A percentile compares a stretch with the other conserved stretches of the same genome.
phyloP scores from a whole-genome alignment of 2,888 invertebrate species.

The Clitarchus hookeri region DNA sequence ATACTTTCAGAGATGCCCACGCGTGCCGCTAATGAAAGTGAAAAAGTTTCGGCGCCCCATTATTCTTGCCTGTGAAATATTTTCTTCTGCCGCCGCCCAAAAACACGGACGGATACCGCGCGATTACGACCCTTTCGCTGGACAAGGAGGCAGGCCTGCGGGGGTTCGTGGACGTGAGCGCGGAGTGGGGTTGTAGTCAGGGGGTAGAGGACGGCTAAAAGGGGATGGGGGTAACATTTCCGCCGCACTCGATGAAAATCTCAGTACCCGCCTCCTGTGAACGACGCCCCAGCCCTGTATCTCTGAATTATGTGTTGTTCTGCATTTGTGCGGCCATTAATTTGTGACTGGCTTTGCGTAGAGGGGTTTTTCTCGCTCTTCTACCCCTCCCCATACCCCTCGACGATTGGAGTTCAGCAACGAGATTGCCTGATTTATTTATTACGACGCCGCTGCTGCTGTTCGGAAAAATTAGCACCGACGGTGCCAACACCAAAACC shows the following conservation, averaged over 20 bases:
- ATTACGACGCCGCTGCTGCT: conserved; percentile 27
- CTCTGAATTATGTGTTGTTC: conserved; percentile 32
- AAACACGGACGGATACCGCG: background rate
- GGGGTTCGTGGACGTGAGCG: background rate
- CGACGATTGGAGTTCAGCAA: background rate
- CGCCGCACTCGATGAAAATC: background rate
- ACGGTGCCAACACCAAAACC: conserved; percentile 29
- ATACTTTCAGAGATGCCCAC: background rate
- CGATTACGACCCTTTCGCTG: background rate
- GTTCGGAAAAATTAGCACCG: conserved; percentile 32
- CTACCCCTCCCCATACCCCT: background rate
- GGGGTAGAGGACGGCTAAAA: background rate
- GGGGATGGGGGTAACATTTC: background rate
- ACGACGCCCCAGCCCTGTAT: background rate
- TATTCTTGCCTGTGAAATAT: background rate
- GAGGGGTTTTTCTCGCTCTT: background rate
- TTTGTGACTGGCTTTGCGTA: conserved; percentile 33
- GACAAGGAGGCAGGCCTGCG: background rate
- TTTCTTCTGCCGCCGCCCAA: background rate
- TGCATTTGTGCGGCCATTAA: conserved; percentile 36
- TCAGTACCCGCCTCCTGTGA: background rate
- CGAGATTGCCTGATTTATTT: conserved; percentile 30
- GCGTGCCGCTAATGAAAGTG: background rate
- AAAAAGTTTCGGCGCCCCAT: background rate
- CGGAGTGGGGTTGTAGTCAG: background rate